Conservation (phyloP, 1,140 invertebrate species). For the Acromyrmex heyeri region DNA sequence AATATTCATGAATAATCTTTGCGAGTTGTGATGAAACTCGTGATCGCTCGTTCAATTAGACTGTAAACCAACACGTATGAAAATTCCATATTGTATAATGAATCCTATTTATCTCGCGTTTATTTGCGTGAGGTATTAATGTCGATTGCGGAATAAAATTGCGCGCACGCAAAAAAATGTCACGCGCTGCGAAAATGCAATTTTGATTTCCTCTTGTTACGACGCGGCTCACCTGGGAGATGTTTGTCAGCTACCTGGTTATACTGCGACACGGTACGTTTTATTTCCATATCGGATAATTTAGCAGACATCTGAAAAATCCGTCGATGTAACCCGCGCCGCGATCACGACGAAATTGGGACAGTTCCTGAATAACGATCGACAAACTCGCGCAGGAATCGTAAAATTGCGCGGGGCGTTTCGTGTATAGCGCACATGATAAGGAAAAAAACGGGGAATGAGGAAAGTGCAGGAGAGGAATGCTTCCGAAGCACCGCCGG, state of each 20-base stretch:
- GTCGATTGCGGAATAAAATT: constrained; percentile 25
- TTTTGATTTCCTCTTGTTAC: constrained; percentile 20
- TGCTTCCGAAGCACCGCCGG: constrained; percentile 44
- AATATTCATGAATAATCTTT: constrained; percentile 29
- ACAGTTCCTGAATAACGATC: constrained; percentile 34
- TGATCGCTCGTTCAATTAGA: background rate
- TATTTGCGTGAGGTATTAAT: background rate
- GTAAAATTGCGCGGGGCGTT: constrained; percentile 31
- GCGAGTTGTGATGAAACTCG: constrained; percentile 7
- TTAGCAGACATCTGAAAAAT: background rate
- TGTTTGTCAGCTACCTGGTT: constrained; percentile 30
- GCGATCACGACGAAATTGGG: constrained; percentile 12
- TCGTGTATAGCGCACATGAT: constrained; percentile 18
- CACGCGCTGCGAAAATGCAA: constrained; percentile 28
- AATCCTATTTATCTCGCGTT: constrained; percentile 23
- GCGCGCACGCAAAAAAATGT: background rate
- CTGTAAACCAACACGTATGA: constrained; percentile 2
- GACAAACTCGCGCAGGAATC: constrained; percentile 38
- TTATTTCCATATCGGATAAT: background rate
- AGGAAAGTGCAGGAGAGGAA: background rate
- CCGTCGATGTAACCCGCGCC: background rate
- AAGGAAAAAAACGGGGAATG: background rate
- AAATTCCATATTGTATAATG: constrained; percentile 16
- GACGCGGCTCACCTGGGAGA: background rate
- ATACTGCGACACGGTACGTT: constrained; percentile 18